phyloP scores from a whole-genome alignment of 2,797 vertebrate genomes.

The Malurus leucopterus region DNA sequence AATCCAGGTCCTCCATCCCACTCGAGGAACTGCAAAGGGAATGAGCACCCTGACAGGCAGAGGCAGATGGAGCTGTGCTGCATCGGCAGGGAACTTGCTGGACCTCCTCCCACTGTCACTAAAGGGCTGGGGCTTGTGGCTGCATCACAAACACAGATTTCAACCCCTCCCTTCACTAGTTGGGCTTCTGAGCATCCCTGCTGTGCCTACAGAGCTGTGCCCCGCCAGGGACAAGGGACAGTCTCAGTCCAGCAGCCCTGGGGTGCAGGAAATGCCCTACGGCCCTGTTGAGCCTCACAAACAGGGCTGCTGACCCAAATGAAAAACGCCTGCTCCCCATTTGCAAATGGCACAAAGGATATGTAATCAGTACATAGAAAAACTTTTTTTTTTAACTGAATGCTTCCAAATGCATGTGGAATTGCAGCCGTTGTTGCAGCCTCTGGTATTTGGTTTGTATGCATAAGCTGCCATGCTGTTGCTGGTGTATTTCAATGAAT shows the following conservation, averaged over 20 bases:
- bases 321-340: not conserved
- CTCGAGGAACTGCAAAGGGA: not conserved
- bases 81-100: not conserved
- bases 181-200: accelerated
- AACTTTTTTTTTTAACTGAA: not conserved
- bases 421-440: not conserved
- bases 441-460: not conserved
- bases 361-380: not conserved
- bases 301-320: not conserved
- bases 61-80: not conserved
- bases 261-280: not conserved
- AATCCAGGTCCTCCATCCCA: not conserved
- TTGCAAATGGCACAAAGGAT: not conserved
- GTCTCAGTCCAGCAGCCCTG: not conserved
- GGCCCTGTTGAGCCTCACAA: accelerated
- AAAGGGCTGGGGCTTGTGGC: not conserved
- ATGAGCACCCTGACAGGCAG: not conserved
- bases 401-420: not conserved
- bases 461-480: not conserved
- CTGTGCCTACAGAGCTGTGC: accelerated
- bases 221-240: not conserved
- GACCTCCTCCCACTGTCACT: accelerated
- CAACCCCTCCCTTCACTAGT: not conserved
- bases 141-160: accelerated
- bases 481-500: not conserved